Evolutionary conservation across 2,888 invertebrate genomes (phyloP).

Genomic region (Athrips mouffetella): DNA sequence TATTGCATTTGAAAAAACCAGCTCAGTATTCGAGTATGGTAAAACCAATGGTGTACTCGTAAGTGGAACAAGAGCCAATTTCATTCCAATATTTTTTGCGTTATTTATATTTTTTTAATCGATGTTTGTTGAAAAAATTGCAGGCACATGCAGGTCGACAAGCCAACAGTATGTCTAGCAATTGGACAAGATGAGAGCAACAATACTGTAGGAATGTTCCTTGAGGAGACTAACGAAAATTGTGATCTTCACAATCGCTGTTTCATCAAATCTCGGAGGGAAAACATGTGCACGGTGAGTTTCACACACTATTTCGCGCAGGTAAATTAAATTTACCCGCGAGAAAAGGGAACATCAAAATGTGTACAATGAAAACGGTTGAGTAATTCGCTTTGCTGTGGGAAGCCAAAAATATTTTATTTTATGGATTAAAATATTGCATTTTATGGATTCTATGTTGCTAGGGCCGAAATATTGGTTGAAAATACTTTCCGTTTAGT

Average conservation of each 20-base stretch:
- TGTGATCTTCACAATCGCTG: constrained; percentile 77
- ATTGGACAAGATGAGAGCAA: constrained; percentile 76
- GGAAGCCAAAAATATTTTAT: neutral
- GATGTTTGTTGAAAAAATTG: constrained; percentile 24
- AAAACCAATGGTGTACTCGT: constrained; percentile 80
- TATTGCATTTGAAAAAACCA: constrained; percentile 80
- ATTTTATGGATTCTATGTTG: too few relatives aligned
- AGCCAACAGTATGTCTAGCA: constrained; percentile 79
- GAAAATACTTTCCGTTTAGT: too few relatives aligned
- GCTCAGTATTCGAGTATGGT: constrained; percentile 81
- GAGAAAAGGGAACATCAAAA: neutral
- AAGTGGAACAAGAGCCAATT: constrained; percentile 33
- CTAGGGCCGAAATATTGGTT: too few relatives aligned
- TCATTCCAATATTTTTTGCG: neutral
- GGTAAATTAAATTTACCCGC: too few relatives aligned
- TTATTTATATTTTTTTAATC: neutral
- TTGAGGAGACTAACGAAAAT: constrained; percentile 65
- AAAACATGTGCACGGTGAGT: constrained; percentile 61
- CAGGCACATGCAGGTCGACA: constrained; percentile 45
- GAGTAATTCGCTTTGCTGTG: neutral
- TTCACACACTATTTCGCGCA: too few relatives aligned
- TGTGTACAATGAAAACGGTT: neutral
- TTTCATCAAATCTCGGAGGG: constrained; percentile 55
- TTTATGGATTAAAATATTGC: too few relatives aligned
- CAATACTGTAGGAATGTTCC: constrained; percentile 68